Conservation (phyloP, 2,888 invertebrate species). For the Xylophagus ater region DNA sequence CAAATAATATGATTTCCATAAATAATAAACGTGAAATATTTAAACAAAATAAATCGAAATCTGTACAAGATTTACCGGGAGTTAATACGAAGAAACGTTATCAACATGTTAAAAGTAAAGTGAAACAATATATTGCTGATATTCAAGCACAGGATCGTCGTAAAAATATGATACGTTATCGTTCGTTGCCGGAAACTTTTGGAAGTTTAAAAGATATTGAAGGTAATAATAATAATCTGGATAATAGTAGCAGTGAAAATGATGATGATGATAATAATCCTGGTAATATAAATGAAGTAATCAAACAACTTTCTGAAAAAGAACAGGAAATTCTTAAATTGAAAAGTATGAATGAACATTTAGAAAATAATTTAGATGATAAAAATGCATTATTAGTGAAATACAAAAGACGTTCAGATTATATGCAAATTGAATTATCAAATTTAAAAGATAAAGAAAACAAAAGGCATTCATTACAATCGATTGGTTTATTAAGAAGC, state of each 20-base stretch:
- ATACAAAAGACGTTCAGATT: conserved; percentile 7
- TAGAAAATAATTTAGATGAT: conserved; percentile 11
- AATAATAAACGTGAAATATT: neutral
- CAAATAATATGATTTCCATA: too few species aligned
- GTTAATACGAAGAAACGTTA: conserved; percentile 13
- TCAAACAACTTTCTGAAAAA: conserved; percentile 5
- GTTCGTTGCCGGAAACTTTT: conserved; percentile 11
- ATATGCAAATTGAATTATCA: conserved; percentile 9
- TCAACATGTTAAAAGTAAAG: conserved; percentile 16
- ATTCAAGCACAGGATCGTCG: conserved; percentile 9
- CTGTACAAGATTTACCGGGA: conserved; percentile 15
- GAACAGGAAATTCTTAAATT: conserved; percentile 10
- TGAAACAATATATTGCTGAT: conserved; percentile 13
- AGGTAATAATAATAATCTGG: neutral
- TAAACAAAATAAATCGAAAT: conserved; percentile 10
- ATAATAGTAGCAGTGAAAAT: too few species aligned
- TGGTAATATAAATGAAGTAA: neutral
- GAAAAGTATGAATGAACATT: conserved; percentile 8
- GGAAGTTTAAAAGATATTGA: neutral
- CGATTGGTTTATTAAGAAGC: neutral
- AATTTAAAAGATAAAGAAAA: conserved; percentile 10
- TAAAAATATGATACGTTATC: conserved; percentile 8
- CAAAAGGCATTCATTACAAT: neutral
- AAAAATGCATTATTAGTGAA: conserved; percentile 8
- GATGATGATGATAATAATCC: neutral